Evolutionary conservation across 2,888 invertebrate species (phyloP), one percentile per base, ranked within the genome.

Genomic region (Willowsia nigromaculata): DNA sequence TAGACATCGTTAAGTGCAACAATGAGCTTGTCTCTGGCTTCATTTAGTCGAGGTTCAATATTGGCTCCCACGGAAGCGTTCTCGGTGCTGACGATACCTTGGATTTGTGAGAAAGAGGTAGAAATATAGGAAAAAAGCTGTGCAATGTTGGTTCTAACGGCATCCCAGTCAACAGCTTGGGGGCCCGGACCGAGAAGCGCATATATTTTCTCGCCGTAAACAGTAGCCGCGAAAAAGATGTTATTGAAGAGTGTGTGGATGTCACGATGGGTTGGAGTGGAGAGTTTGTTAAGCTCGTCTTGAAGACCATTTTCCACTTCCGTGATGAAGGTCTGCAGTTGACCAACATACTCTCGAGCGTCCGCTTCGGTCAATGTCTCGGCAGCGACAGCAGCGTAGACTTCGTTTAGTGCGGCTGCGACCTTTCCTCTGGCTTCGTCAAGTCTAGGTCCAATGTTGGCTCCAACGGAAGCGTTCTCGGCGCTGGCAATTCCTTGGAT

Each of bases 351-450:
- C 13, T 37, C 27, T 2, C 43, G 5, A 6, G 83, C 86, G 50
- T 81, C 22, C 13, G 40, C 62, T 15, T 56, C 65, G 25, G 85
- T 85, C 65, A 85, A 65, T 18, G 85, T 43, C 43, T 76, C 43
- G 22, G 25, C 76, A 0, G 18, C 9, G 30, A 40, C 33, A 5
- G 40, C 76, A 15, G 6, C 11, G 18, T 27, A 0, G 18, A 78
- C 33, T 6, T 18, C 11, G 3, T 30, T 53, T 4, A 22, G n/a
- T 5, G 53, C 78, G 18, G 47, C n/a, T 2, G 18, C 68, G 22
- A 33, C n/a, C n/a, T n/a, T n/a, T n/a, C n/a, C n/a, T n/a, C n/a
- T 50, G 11, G 68, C 83, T 1, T 6, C 83, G 33, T 83, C 83
- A 15, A 83, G 25, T 50, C 33, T 11, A 7, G 1, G 13, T 1